Percentiles rank a stretch among this genome's conserved stretches.
Evolutionary conservation across 1,140 invertebrate genomes (phyloP).

Genomic region (Pseudomyrmex sp.): DNA sequence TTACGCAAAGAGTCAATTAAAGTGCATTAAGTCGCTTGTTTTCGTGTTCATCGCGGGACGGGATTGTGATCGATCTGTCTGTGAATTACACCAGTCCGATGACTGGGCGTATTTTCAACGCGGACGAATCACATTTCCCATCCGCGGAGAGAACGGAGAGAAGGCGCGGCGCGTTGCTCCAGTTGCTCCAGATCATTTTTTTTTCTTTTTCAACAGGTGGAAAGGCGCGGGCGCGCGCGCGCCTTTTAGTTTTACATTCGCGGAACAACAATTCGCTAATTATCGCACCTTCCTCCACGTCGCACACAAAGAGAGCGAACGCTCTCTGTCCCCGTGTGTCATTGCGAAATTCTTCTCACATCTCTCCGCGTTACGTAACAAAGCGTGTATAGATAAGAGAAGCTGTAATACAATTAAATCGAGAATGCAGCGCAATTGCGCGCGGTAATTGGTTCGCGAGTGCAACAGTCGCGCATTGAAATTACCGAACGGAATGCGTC

Average conservation of each 20-base stretch:
- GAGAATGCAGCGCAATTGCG: neutral
- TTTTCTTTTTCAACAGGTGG: neutral
- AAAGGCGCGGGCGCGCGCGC: constrained; percentile 22
- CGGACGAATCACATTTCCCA: constrained; percentile 18
- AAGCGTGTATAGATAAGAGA: neutral
- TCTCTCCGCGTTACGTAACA: neutral
- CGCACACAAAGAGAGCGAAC: neutral
- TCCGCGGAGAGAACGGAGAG: constrained; percentile 20
- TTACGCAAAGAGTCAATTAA: constrained; percentile 47
- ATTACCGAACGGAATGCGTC: neutral
- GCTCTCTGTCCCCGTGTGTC: neutral
- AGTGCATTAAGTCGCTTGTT: neutral
- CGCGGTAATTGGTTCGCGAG: too few relatives aligned
- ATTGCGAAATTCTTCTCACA: constrained; percentile 16
- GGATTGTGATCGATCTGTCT: constrained; percentile 31
- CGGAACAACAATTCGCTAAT: constrained; percentile 42
- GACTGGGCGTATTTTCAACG: constrained; percentile 24
- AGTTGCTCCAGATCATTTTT: neutral
- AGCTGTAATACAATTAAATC: too few relatives aligned
- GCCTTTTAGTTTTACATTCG: constrained; percentile 27
- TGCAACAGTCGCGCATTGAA: neutral
- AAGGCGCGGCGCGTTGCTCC: constrained; percentile 36
- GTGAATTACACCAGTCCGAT: neutral
- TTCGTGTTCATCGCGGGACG: constrained; percentile 19
- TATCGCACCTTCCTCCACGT: constrained; percentile 8